phyloP scores from a whole-genome alignment of 2,888 invertebrate genomes.

The Andrena dorsata region DNA sequence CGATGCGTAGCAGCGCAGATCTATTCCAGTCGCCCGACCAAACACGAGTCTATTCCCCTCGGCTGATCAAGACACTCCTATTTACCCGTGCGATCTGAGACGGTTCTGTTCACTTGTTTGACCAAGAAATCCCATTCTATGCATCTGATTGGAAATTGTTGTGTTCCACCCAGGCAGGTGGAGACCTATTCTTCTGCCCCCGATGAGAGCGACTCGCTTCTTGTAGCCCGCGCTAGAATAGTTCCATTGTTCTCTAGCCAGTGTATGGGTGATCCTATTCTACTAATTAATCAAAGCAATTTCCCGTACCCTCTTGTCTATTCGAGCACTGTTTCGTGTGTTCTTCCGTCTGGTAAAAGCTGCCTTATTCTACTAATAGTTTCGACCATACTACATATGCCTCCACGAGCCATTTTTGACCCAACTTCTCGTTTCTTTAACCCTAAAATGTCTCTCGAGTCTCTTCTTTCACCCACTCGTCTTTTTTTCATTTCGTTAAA shows the following conservation, averaged over 20 bases:
- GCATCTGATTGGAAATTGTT: background rate
- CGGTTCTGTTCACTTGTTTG: conserved; percentile 9
- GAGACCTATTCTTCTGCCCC: background rate
- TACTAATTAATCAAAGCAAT: conserved; percentile 8
- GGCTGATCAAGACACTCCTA: background rate
- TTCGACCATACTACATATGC: too few species aligned
- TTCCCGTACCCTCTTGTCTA: too few species aligned
- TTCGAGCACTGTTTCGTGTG: background rate
- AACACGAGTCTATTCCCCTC: conserved; percentile 6
- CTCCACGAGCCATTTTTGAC: too few species aligned
- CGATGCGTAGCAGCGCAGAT: background rate
- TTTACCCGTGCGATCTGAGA: background rate
- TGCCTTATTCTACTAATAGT: background rate
- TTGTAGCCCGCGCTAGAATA: background rate
- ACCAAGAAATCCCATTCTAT: background rate
- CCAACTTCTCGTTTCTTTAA: too few species aligned
- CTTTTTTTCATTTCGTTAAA: too few species aligned
- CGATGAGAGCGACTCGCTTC: background rate
- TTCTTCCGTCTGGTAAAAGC: background rate
- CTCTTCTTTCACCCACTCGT: too few species aligned
- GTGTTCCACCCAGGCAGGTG: background rate
- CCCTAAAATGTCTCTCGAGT: too few species aligned
- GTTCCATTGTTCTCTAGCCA: background rate
- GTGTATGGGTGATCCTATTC: background rate
- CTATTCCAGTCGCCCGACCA: background rate